Conservation (phyloP, 2,888 invertebrate species). For the Drosophila infuscata region DNA sequence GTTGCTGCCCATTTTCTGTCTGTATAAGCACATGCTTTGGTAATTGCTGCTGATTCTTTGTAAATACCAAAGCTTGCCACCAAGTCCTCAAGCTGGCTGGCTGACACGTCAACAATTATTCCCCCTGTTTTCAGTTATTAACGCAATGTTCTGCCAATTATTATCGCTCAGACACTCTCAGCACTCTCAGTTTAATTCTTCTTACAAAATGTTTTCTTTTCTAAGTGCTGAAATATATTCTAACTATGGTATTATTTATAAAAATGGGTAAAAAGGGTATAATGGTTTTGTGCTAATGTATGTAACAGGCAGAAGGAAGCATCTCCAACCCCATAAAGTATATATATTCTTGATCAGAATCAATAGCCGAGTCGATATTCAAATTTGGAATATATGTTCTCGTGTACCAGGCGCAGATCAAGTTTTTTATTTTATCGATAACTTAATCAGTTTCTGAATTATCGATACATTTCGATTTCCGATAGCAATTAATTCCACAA, state of each 20-base stretch:
- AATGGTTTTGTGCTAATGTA: too few relatives aligned
- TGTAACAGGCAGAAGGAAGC: too few relatives aligned
- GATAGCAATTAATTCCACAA: too few relatives aligned
- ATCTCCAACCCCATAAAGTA: too few relatives aligned
- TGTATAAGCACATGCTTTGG: slow-evolving; percentile 34
- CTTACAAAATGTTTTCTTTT: neutral
- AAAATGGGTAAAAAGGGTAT: too few relatives aligned
- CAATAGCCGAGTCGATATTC: too few relatives aligned
- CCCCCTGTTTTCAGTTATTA: slow-evolving; percentile 58
- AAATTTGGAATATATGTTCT: too few relatives aligned
- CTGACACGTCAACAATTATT: slow-evolving; percentile 59
- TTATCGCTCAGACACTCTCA: slow-evolving; percentile 47
- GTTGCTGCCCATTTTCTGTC: slow-evolving; percentile 13
- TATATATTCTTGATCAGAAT: too few relatives aligned
- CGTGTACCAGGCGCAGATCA: too few relatives aligned
- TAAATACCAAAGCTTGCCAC: slow-evolving; percentile 2
- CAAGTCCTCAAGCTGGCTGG: slow-evolving; percentile 13
- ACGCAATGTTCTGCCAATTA: slow-evolving; percentile 65
- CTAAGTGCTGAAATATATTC: slow-evolving; percentile 26
- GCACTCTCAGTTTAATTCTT: neutral
- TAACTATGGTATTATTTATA: slow-evolving; percentile 21
- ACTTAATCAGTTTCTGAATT: too few relatives aligned
- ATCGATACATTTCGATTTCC: too few relatives aligned
- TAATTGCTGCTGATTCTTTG: slow-evolving; percentile 56
- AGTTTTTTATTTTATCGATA: too few relatives aligned